A percentile compares a stretch with the other conserved stretches of the same genome.
These are phyloP conservation scores for Hippocampus mohnikei DNA, from an alignment of 2,113 vertebrate genomes.

Conservation along the genomic window DNA sequence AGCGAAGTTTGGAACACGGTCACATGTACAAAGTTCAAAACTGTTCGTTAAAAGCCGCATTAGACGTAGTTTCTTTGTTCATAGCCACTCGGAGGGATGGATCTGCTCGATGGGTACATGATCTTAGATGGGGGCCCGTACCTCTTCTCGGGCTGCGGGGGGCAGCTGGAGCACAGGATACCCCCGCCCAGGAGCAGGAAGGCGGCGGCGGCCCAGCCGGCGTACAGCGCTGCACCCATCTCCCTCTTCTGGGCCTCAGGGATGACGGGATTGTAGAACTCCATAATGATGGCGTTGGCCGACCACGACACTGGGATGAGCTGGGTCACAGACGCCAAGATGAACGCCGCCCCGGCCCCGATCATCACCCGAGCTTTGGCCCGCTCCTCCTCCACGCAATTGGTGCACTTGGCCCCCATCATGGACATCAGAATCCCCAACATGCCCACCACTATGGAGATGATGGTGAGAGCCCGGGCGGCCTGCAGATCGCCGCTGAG, in stretches of 20 bases:
- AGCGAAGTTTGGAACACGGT: not conserved
- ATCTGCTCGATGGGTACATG: slow-evolving; percentile 77
- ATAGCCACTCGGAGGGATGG: slow-evolving; percentile 54
- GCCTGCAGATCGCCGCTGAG: slow-evolving; percentile 85
- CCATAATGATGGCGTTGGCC: slow-evolving; percentile 81
- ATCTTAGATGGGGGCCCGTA: slow-evolving; percentile 72
- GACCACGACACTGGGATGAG: slow-evolving; percentile 89
- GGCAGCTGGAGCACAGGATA: slow-evolving; percentile 86
- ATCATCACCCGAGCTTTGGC: slow-evolving; percentile 87
- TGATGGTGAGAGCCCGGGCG: slow-evolving; percentile 81
- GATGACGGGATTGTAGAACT: slow-evolving; percentile 81
- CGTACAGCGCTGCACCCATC: slow-evolving; percentile 82
- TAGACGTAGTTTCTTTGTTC: slow-evolving; percentile 87
- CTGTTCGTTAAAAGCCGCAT: slow-evolving; percentile 34
- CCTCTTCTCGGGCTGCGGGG: slow-evolving; percentile 74
- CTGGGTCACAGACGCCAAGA: slow-evolving; percentile 76
- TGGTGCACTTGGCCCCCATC: slow-evolving; percentile 88
- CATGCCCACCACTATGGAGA: slow-evolving; percentile 81
- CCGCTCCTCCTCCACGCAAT: slow-evolving; percentile 82
- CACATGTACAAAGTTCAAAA: not conserved
- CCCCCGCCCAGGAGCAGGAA: slow-evolving; percentile 82
- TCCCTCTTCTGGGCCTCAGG: slow-evolving; percentile 80
- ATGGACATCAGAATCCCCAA: slow-evolving; percentile 80
- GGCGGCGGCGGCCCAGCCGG: slow-evolving; percentile 85
- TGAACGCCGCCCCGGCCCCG: slow-evolving; percentile 77